Conservation (phyloP, 2,113 vertebrate species). For the Pteronura brasiliensis region DNA sequence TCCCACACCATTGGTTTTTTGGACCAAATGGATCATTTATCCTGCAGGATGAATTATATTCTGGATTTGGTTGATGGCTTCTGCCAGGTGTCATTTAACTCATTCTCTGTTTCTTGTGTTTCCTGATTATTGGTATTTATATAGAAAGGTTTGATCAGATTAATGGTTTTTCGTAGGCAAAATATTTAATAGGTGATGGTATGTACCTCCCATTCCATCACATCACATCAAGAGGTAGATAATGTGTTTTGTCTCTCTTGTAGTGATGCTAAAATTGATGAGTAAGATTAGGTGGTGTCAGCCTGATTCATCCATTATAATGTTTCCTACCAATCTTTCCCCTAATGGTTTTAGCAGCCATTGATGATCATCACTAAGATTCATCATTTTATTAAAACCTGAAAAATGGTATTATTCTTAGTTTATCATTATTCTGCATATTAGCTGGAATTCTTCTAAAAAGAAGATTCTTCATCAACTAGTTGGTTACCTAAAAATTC, state of each 20-base stretch:
- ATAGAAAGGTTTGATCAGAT: background rate
- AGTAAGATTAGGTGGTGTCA: background rate
- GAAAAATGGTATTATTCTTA: constrained; percentile 4
- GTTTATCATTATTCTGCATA: constrained; percentile 15
- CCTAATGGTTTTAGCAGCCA: background rate
- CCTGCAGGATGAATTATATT: background rate
- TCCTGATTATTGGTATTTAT: background rate
- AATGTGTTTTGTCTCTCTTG: background rate
- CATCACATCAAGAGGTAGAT: background rate
- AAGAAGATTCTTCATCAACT: background rate
- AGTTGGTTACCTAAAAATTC: background rate
- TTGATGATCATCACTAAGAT: background rate
- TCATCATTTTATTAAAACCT: background rate
- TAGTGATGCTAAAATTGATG: background rate
- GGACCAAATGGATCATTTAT: background rate
- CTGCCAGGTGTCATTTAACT: background rate
- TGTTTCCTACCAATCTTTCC: background rate
- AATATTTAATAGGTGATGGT: background rate
- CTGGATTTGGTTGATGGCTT: constrained; percentile 9
- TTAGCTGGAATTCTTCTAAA: background rate
- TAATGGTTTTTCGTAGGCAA: background rate
- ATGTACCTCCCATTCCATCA: background rate
- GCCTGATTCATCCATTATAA: background rate
- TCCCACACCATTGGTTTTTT: background rate
- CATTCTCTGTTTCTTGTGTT: background rate